Conservation (phyloP, 2,888 invertebrate species). For the Thymelicus lineola region DNA sequence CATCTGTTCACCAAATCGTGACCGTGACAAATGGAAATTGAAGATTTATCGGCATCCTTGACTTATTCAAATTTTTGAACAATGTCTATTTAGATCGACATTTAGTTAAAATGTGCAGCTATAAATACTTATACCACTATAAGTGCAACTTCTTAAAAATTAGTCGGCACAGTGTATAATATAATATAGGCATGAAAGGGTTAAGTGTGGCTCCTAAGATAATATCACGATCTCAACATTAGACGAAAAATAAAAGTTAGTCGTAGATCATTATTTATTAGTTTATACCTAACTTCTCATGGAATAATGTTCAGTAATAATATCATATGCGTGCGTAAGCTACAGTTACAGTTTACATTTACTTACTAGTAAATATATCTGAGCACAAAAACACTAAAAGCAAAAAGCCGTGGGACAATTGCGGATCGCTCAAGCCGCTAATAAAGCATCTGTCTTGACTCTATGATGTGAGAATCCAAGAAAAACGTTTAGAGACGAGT, state of each 20-base stretch:
- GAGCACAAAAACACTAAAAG: slow-evolving; percentile 6
- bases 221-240: slow-evolving; percentile 75
- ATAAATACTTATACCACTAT: slow-evolving; percentile 23
- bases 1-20: slow-evolving; percentile 58
- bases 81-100: slow-evolving; percentile 59
- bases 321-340: too few relatives aligned
- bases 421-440: slow-evolving; percentile 41
- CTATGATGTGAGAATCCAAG: slow-evolving; percentile 62
- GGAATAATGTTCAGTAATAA: too few relatives aligned
- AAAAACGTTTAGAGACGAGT: slow-evolving; percentile 65
- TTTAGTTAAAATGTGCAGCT: slow-evolving; percentile 43
- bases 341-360: not conserved
- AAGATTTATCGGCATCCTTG: slow-evolving; percentile 72
- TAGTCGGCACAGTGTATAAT: slow-evolving; percentile 9
- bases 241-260: slow-evolving; percentile 71
- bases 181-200: slow-evolving; percentile 17
- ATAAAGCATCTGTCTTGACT: slow-evolving; percentile 51
- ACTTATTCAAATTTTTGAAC: slow-evolving; percentile 72
- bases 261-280: slow-evolving; percentile 52
- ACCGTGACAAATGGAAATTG: slow-evolving; percentile 76
- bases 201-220: slow-evolving; percentile 44
- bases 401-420: slow-evolving; percentile 20
- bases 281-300: too few relatives aligned
- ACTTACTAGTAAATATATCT: not conserved
- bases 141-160: slow-evolving; percentile 18